Conservation (phyloP, 1,140 invertebrate species). For the Conopomorpha cramerella region DNA sequence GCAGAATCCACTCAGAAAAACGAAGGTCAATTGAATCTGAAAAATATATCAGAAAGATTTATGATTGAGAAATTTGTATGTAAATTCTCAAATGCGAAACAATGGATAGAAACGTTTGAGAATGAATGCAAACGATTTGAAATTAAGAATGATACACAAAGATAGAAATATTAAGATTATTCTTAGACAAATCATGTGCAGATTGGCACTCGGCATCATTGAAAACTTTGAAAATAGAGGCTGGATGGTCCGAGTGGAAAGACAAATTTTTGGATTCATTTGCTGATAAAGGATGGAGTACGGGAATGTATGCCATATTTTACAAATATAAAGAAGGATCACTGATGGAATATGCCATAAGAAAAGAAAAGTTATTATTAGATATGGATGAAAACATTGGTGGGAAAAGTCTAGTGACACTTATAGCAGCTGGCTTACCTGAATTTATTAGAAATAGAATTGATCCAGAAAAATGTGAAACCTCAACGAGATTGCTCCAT, state of each 20-base stretch:
- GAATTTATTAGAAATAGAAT: neutral
- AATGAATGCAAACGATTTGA: neutral
- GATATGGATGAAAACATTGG: neutral
- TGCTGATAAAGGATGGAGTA: neutral
- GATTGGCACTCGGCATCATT: neutral
- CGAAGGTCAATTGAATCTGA: neutral
- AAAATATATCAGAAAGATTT: neutral
- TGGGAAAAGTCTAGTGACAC: neutral
- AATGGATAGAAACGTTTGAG: neutral
- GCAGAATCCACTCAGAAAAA: neutral
- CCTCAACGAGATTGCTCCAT: neutral
- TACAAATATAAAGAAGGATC: conserved; percentile 1
- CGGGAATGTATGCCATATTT: neutral
- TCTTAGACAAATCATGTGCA: neutral
- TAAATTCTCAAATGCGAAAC: neutral
- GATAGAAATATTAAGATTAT: neutral
- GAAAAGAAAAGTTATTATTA: neutral
- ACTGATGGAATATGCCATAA: neutral
- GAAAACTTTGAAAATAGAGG: neutral
- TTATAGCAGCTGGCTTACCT: neutral
- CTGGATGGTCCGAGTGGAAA: neutral
- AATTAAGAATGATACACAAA: neutral
- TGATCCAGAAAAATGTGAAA: neutral
- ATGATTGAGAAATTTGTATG: neutral
- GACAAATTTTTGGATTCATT: neutral